Evolutionary conservation across 1,140 invertebrate genomes (phyloP).

Genomic region (Zaprionus inermis): DNA sequence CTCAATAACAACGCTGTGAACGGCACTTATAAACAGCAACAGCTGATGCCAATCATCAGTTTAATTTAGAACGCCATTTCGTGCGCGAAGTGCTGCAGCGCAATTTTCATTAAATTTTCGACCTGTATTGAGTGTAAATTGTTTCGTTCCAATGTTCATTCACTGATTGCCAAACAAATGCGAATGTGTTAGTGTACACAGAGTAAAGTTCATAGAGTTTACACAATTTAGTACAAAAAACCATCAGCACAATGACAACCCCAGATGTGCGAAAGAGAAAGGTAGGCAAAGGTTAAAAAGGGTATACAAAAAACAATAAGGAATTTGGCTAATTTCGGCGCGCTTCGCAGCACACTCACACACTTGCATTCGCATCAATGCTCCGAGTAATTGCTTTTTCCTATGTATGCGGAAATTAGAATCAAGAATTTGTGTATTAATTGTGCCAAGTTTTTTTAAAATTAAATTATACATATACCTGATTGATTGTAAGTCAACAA

Average conservation of each 20-base stretch:
- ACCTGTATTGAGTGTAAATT: not conserved
- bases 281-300: conserved; percentile 63
- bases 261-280: conserved; percentile 72
- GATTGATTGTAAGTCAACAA: conserved; percentile 1
- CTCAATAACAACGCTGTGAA: not conserved
- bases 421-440: conserved; percentile 19
- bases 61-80: conserved; percentile 44
- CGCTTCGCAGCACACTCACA: not conserved
- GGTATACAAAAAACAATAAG: not conserved
- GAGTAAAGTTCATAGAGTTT: conserved; percentile 43
- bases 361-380: not conserved
- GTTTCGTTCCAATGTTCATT: conserved; percentile 14
- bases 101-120: conserved; percentile 10
- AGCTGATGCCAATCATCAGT: conserved; percentile 34
- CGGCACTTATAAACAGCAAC: conserved; percentile 22
- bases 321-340: conserved; percentile 37
- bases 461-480: conserved; percentile 14
- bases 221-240: conserved; percentile 47
- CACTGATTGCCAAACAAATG: conserved; percentile 29
- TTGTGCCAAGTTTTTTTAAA: conserved; percentile 52
- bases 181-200: conserved; percentile 29
- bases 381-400: conserved; percentile 21
- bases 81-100: conserved; percentile 20
- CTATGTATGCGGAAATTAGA: conserved; percentile 56
- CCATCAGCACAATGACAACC: conserved; percentile 52